Conservation (phyloP, 2,113 vertebrate genomes). For the Rana temporaria region DNA sequence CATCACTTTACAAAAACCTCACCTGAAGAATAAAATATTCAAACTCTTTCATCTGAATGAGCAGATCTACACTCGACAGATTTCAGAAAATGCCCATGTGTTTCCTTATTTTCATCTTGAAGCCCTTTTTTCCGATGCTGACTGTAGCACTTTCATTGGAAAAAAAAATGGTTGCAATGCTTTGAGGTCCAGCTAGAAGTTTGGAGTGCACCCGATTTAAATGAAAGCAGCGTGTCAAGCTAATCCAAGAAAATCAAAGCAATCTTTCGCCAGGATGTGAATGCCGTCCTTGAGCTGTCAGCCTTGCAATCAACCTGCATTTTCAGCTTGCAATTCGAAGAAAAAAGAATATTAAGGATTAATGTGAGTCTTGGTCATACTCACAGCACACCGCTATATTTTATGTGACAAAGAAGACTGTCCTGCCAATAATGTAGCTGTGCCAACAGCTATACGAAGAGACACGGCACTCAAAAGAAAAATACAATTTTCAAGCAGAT, state of each 20-base stretch:
- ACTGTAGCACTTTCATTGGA: conserved; percentile 22
- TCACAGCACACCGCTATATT: conserved; percentile 7
- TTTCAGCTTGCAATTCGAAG: conserved; percentile 21
- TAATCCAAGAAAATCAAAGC: conserved; percentile 45
- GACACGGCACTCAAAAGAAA: too few relatives aligned
- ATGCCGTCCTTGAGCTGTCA: conserved; percentile 51
- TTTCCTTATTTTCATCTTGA: conserved; percentile 41
- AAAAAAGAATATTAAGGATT: conserved; percentile 49
- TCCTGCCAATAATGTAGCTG: not conserved
- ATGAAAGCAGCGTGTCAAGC: conserved; percentile 41
- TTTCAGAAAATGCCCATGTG: not conserved
- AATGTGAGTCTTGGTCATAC: conserved; percentile 9
- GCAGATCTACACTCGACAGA: conserved; percentile 42
- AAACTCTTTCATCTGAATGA: conserved; percentile 43
- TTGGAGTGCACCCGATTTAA: conserved; percentile 41
- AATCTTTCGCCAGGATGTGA: conserved; percentile 35
- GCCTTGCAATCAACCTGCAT: conserved; percentile 38
- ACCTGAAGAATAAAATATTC: conserved; percentile 1
- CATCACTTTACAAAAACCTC: not conserved
- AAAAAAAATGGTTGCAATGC: conserved; percentile 3
- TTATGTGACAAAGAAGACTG: conserved; percentile 19
- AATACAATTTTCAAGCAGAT: too few relatives aligned
- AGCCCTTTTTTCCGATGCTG: conserved; percentile 44
- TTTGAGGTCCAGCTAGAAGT: conserved; percentile 34
- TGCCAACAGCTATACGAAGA: not conserved